Evolutionary conservation across 2,113 vertebrate species (phyloP), one percentile per base, ranked within the genome.

Genomic region (Archocentrus centrarchus): DNA sequence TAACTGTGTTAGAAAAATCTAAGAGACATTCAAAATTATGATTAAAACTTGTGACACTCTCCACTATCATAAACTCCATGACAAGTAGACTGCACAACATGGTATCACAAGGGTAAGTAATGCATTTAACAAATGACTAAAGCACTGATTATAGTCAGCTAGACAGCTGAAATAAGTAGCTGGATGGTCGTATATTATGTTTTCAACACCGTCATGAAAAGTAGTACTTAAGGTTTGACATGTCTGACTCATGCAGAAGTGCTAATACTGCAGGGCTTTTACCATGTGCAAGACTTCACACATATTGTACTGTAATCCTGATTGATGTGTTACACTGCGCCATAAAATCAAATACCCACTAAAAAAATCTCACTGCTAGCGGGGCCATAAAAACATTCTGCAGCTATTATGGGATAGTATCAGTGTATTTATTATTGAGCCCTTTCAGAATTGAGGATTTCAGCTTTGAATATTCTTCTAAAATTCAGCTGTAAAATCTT

Each of bases 11-110:
- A 77, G 55, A 85, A 89, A 83, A 85, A 64, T 37, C 73, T 83
- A 81, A 78, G 50, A 84, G 89, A 91, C 89, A 90, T 91, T 87
- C 83, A 84, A 88, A 32, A 66, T 81, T 18, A 92, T 61, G 61
- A 77, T 75, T 17, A 86, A 59, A 75, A 82, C 20, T 35, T 7
- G 11, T 24, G 44, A 80, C 35, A 30, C 11, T 81, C 62, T 84
- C 75, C 76, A 47, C 85, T 83, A 85, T 84, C 11, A 73, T 55
- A 73, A 44, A 79, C 75, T 60, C 64, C 7, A 70, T 79, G 82
- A 84, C 60, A 58, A 60, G 82, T 41, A 81, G 75, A 87, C 81
- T 44, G 76, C 53, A 90, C 86, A 11, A 59, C 18, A 90, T 81
- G 20, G 68, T 58, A 80, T 85, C 90, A 91, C 89, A 70, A 88